A percentile compares a stretch with the other conserved stretches of the same genome.
These are phyloP conservation scores for Plagodis dolabraria DNA, from an alignment of 2,888 invertebrate species.

Conservation along the genomic window DNA sequence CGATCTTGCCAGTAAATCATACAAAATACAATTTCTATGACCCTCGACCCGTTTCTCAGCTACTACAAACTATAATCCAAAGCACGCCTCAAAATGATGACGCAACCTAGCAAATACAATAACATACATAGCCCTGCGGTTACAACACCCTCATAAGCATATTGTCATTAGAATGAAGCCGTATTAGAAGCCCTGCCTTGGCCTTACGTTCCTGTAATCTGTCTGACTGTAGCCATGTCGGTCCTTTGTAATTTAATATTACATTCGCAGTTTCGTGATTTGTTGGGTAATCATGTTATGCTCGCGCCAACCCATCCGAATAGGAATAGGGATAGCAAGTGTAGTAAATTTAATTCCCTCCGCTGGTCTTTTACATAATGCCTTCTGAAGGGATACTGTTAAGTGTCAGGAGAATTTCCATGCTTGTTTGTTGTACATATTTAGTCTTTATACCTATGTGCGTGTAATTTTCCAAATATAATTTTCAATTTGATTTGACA, in stretches of 20 bases:
- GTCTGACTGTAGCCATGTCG: constrained; percentile 41
- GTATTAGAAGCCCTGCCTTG: constrained; percentile 44
- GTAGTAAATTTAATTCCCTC: no score
- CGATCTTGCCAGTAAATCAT: constrained; percentile 4
- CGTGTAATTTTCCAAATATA: no score
- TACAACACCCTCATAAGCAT: constrained; percentile 26
- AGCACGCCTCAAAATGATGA: background rate
- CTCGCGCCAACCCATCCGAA: background rate
- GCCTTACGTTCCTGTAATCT: constrained; percentile 43
- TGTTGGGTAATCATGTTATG: constrained; percentile 13
- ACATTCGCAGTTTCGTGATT: constrained; percentile 22
- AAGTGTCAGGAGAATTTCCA: no score
- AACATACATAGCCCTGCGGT: constrained; percentile 5
- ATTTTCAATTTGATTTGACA: no score
- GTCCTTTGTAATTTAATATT: constrained; percentile 36
- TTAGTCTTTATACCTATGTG: no score
- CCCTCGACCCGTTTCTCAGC: constrained; percentile 2
- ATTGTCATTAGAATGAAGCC: constrained; percentile 44
- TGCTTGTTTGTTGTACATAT: no score
- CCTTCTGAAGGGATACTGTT: no score
- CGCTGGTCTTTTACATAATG: no score
- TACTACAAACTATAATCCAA: constrained; percentile 1
- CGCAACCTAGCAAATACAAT: constrained; percentile 16
- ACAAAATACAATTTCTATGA: constrained; percentile 6
- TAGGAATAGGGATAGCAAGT: no score